Base-by-base conservation (phyloP, 2,797 vertebrate species). In the Linurgus olivaceus region DNA sequence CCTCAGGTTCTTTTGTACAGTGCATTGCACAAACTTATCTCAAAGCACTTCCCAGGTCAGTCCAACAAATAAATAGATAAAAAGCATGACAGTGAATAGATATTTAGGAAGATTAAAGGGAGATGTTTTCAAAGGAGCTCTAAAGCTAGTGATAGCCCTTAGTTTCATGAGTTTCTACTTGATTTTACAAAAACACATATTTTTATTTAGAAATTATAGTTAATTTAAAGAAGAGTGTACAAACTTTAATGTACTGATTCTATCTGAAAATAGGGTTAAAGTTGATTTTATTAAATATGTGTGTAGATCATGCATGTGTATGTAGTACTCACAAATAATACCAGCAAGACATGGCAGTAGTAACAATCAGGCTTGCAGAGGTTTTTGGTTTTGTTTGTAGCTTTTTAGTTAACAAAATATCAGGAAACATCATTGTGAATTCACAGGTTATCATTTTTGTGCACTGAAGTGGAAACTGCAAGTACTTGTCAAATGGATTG, bases 351-450 rank as follows among this genome's bases (percentile, higher is more conserved):
- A 12, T 85, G 75, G 25, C 59, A 92, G 37, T 45, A 91, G 33
- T 45, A 66, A 35, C 40, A 82, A 88, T 70, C 48, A 79, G 16
- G 17, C 65, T 92, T 90, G 37, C 13, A 66, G 8, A 54, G 21
- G 61, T 57, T 73, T 91, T 78, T 77, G 2, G 0, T 5, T 66
- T 66, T 83, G 12, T 61, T 73, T 72, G 11, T 42, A 72, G 40
- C 10, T 72, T 85, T 94, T 89, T 78, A 74, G 70, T 82, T 83
- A 70, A 92, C 33, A 77, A 90, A 93, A 85, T 80, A 89, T 17
- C 40, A 81, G 16, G 16, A 88, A 90, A 84, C 7, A 51, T 17
- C 25, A 88, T 82, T 84, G 33, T 55, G 47, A 16, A 28, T 10
- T 72, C 17, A n/a, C 20, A 52, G 33, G 67, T 94, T 84, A 70